These are phyloP conservation scores for Nipponia nippon DNA, from an alignment of 2,113 vertebrate species.

Conservation along the genomic window DNA sequence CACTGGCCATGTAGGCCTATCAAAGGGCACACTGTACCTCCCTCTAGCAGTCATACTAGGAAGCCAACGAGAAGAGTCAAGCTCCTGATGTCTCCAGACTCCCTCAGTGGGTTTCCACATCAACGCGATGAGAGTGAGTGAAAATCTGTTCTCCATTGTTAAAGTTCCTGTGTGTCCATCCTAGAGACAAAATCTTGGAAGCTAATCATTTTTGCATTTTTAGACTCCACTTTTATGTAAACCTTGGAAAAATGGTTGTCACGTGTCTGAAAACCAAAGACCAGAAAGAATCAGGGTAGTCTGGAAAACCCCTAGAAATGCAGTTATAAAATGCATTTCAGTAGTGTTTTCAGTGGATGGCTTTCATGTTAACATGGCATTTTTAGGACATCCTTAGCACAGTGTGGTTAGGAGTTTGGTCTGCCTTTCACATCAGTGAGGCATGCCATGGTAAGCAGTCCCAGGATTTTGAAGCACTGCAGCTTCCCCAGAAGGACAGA, in stretches of 20 bases:
- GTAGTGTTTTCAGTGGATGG: neutral
- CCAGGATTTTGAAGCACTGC: neutral
- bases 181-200: neutral
- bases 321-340: neutral
- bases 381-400: neutral
- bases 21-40: neutral
- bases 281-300: neutral
- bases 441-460: neutral
- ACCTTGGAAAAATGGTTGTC: neutral
- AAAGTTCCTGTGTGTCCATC: neutral
- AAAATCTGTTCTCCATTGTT: neutral
- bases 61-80: neutral
- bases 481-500: neutral
- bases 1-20: neutral
- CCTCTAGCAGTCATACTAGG: neutral
- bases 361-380: neutral
- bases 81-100: neutral
- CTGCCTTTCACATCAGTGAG: neutral
- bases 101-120: neutral
- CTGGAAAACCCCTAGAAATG: neutral
- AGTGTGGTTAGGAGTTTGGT: neutral
- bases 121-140: neutral
- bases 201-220: neutral
- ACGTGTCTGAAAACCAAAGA: neutral
- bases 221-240: neutral